Percentiles rank a stretch among this genome's conserved stretches.
These are phyloP conservation scores for Tiliqua scincoides DNA, from an alignment of 2,113 vertebrate genomes.

Conservation along the genomic window DNA sequence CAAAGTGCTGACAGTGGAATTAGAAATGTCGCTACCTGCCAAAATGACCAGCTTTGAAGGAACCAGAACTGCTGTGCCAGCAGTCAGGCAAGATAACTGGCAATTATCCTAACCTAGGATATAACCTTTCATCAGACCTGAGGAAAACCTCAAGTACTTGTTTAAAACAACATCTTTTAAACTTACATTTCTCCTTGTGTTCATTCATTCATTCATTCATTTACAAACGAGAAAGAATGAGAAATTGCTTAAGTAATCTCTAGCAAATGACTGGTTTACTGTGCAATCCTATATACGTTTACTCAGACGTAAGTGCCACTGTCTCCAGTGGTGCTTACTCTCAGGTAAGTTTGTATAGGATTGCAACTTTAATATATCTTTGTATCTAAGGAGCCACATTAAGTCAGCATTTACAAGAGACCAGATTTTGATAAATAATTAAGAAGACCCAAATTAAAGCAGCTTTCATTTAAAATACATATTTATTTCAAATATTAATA, in stretches of 20 bases:
- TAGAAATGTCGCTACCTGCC: slow-evolving; percentile 5
- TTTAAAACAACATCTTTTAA: not conserved
- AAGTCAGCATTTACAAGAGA: not conserved
- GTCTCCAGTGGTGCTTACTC: too few relatives aligned
- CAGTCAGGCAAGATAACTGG: not conserved
- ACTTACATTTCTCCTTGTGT: not conserved
- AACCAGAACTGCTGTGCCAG: not conserved
- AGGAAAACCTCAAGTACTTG: not conserved
- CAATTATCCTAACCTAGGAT: slow-evolving; percentile 13
- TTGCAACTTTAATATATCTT: not conserved
- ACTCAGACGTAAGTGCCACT: too few relatives aligned
- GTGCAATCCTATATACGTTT: too few relatives aligned
- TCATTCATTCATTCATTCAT: not conserved
- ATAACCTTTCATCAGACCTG: not conserved
- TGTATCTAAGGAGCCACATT: not conserved
- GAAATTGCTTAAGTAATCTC: not conserved
- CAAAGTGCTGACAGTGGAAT: slow-evolving; percentile 15
- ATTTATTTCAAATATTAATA: not conserved
- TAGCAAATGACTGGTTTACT: not conserved
- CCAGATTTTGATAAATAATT: not conserved
- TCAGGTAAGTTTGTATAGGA: too few relatives aligned
- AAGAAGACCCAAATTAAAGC: not conserved
- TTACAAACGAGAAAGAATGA: not conserved
- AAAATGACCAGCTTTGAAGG: slow-evolving; percentile 15
- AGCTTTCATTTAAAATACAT: not conserved